Evolutionary conservation across 2,888 invertebrate genomes (phyloP).

Genomic region (Ochropacha duplaris): DNA sequence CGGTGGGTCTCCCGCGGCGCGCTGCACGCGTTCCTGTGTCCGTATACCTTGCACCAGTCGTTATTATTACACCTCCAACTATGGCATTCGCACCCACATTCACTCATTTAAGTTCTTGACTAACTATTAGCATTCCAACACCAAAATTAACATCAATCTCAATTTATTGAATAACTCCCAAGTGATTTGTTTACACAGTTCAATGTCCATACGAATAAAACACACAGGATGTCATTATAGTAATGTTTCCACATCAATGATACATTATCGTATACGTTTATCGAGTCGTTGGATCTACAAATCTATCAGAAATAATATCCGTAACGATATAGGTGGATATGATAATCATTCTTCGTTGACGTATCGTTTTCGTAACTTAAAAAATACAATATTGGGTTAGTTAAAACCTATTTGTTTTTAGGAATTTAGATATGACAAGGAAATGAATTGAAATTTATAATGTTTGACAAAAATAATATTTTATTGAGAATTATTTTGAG

Average conservation of each 20-base stretch:
- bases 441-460: neutral
- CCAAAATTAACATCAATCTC: neutral
- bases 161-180: neutral
- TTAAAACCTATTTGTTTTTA: neutral
- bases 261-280: neutral
- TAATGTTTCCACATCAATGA: neutral
- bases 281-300: constrained; percentile 17
- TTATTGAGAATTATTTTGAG: neutral
- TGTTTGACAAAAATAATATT: neutral
- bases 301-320: constrained; percentile 42
- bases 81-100: constrained; percentile 2
- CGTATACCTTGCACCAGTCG: constrained; percentile 32
- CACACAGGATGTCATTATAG: neutral
- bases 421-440: neutral
- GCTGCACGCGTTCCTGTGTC: constrained; percentile 23
- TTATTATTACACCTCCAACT: constrained; percentile 27
- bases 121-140: neutral
- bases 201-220: neutral
- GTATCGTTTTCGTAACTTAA: neutral
- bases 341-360: neutral
- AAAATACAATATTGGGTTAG: neutral
- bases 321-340: neutral
- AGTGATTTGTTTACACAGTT: neutral
- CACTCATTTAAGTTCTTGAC: neutral
- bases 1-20: constrained; percentile 60